phyloP scores from a whole-genome alignment of 2,113 vertebrate species.

The Phylloscopus whistleri region DNA sequence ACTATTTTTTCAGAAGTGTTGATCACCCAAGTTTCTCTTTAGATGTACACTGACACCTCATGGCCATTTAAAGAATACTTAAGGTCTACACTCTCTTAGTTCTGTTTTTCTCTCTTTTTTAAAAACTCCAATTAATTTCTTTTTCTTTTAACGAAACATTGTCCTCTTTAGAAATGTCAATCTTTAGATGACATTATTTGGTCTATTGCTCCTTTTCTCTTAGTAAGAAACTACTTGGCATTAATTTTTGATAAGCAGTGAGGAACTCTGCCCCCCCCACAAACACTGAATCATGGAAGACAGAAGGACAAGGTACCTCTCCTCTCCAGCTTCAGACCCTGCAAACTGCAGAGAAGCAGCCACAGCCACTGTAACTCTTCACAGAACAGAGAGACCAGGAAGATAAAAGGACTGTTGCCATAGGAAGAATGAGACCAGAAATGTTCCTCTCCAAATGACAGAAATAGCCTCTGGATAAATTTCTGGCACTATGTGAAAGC shows the following conservation, averaged over 20 bases:
- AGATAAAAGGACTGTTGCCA: background rate
- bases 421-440: background rate
- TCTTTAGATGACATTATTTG: too few relatives aligned
- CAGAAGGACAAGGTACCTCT: background rate
- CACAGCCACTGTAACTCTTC: background rate
- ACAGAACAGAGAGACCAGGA: background rate
- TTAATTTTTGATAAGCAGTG: background rate
- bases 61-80: background rate
- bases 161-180: background rate
- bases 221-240: background rate
- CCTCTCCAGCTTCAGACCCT: background rate
- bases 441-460: background rate
- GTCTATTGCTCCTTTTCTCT: background rate
- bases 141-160: background rate
- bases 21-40: background rate
- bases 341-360: background rate
- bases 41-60: conserved; percentile 41
- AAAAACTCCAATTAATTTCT: background rate
- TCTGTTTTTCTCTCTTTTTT: background rate
- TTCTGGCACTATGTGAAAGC: rapidly evolving
- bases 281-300: background rate
- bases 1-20: background rate
- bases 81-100: background rate
- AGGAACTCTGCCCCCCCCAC: background rate
- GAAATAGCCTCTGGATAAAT: background rate